phyloP scores from a whole-genome alignment of 2,113 vertebrate genomes.

The Glaucidium brasilianum region DNA sequence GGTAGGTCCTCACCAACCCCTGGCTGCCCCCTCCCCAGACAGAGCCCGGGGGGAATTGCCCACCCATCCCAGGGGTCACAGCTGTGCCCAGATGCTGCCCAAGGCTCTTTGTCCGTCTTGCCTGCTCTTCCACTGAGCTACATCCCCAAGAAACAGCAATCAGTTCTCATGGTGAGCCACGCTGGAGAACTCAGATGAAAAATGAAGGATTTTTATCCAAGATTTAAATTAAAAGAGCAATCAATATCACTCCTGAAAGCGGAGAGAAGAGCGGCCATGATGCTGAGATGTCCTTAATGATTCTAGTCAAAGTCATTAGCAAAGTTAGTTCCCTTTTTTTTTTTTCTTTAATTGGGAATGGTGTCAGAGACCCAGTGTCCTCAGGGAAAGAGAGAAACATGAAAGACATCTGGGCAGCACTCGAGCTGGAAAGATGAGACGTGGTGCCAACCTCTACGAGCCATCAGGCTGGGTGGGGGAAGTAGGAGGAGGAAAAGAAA shows the following conservation, averaged over 20 bases:
- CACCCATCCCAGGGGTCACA: background rate
- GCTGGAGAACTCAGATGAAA: background rate
- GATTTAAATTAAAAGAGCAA: constrained; percentile 26
- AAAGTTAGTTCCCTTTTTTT: background rate
- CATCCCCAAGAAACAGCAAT: background rate
- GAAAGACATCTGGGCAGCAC: background rate
- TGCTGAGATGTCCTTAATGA: background rate
- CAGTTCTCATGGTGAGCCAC: background rate
- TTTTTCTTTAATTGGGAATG: background rate
- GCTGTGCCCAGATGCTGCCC: background rate
- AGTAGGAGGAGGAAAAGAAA: background rate
- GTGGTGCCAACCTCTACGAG: background rate
- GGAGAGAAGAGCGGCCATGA: background rate
- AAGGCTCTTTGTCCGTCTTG: background rate
- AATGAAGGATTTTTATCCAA: background rate
- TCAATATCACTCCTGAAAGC: background rate
- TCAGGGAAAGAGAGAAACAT: background rate
- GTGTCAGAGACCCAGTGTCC: background rate
- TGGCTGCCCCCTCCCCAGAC: background rate
- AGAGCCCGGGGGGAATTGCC: fast-evolving
- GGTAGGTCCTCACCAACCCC: background rate
- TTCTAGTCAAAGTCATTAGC: constrained; percentile 25
- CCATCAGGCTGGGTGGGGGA: background rate
- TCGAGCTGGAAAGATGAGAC: background rate
- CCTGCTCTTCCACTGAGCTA: background rate